Evolutionary conservation across 1,140 invertebrate genomes (phyloP).

Genomic region (Eueides isabella): DNA sequence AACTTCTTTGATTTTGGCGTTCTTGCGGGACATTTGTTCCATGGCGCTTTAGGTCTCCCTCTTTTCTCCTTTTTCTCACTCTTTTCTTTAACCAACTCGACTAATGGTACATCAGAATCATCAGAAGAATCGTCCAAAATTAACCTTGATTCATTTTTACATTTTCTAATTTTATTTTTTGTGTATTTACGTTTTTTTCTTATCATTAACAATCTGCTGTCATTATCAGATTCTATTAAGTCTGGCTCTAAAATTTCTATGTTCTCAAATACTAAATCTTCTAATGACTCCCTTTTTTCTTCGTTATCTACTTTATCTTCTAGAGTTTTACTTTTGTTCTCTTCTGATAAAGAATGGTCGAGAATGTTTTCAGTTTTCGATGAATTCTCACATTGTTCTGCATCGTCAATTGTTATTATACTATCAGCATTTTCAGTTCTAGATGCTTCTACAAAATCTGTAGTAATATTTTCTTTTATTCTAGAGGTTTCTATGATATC

Average conservation of each 20-base stretch:
- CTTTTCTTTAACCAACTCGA: conserved; percentile 22
- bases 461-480: neutral
- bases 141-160: conserved; percentile 18
- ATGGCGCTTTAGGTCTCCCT: conserved; percentile 1
- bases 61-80: neutral
- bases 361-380: neutral
- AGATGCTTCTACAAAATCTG: neutral
- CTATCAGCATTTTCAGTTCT: neutral
- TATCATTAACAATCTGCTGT: neutral
- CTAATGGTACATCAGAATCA: conserved; percentile 52
- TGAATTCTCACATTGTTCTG: neutral
- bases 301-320: neutral
- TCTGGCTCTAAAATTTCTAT: conserved; percentile 1
- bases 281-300: neutral
- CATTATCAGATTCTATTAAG: neutral
- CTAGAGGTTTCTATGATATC: neutral
- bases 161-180: conserved; percentile 33
- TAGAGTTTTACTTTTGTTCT: neutral
- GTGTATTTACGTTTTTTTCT: conserved; percentile 23
- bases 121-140: conserved; percentile 33
- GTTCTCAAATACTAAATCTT: neutral
- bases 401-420: neutral
- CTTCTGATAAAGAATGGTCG: neutral
- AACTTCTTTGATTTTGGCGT: conserved; percentile 45
- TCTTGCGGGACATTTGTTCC: conserved; percentile 17